Evolutionary conservation across 2,113 vertebrate species (phyloP).

Genomic region (Mus spicilegus): DNA sequence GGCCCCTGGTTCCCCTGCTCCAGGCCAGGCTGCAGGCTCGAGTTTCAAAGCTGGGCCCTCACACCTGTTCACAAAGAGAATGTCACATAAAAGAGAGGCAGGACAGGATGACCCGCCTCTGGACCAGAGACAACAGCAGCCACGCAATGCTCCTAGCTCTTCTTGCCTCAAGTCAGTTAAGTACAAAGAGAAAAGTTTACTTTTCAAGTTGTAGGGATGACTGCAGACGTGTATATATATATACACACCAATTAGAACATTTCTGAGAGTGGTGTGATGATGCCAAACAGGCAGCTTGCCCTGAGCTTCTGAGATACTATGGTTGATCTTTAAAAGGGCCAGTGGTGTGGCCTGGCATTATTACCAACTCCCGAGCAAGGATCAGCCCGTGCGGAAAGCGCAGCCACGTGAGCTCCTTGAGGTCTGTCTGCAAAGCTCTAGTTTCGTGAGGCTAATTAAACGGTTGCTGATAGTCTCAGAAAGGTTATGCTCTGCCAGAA

Average conservation of each 20-base stretch:
- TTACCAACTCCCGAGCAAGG: neutral
- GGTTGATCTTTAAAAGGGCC: neutral
- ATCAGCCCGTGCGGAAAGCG: neutral
- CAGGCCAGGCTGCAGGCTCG: conserved; percentile 59
- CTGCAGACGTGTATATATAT: too few species aligned
- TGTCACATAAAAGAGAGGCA: neutral
- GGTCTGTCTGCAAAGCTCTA: neutral
- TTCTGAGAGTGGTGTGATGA: neutral
- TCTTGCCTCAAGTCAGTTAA: neutral
- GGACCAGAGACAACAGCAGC: neutral
- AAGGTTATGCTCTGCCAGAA: neutral
- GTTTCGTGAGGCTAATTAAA: neutral
- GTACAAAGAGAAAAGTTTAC: neutral
- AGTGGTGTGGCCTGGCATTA: neutral
- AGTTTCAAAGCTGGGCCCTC: conserved; percentile 78
- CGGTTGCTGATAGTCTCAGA: neutral
- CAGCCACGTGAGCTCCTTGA: accelerated
- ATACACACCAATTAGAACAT: neutral
- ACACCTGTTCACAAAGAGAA: conserved; percentile 81
- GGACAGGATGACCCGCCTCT: neutral
- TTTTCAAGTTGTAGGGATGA: neutral
- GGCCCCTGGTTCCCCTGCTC: neutral
- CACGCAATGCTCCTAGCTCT: neutral
- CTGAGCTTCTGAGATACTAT: neutral
- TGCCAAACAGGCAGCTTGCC: neutral